Conservation (phyloP, 2,888 invertebrate species). For the Cataglyphis albicans region DNA sequence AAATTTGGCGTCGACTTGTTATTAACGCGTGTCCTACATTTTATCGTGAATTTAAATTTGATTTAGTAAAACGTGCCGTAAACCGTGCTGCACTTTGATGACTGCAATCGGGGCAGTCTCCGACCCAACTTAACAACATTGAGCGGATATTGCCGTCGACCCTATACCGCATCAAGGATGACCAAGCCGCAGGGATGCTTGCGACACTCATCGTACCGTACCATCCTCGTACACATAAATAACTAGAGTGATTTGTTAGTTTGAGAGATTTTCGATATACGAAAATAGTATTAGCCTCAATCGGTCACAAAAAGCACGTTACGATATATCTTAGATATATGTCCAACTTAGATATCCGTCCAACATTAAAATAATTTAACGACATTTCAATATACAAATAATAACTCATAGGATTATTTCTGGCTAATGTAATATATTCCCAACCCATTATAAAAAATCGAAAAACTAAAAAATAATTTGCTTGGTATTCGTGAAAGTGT, state of each 20-base stretch:
- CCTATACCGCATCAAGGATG: constrained; percentile 55
- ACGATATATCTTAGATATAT: background rate
- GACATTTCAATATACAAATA: background rate
- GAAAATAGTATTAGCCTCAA: background rate
- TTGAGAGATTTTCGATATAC: background rate
- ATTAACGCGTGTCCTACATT: constrained; percentile 31
- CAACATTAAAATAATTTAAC: background rate
- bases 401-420: background rate
- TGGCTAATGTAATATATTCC: background rate
- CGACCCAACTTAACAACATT: constrained; percentile 59
- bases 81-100: constrained; percentile 50
- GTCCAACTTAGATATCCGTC: too few species aligned
- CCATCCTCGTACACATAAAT: constrained; percentile 29
- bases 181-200: constrained; percentile 54
- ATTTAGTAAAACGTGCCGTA: constrained; percentile 51
- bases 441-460: background rate
- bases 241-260: constrained; percentile 17
- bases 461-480: background rate
- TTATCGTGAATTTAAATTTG: constrained; percentile 47
- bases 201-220: constrained; percentile 5
- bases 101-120: constrained; percentile 52
- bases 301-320: background rate
- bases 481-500: background rate
- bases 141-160: constrained; percentile 56
- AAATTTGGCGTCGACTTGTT: constrained; percentile 13